phyloP scores from a whole-genome alignment of 2,797 vertebrate genomes.

The Rhinichthys osculus region DNA sequence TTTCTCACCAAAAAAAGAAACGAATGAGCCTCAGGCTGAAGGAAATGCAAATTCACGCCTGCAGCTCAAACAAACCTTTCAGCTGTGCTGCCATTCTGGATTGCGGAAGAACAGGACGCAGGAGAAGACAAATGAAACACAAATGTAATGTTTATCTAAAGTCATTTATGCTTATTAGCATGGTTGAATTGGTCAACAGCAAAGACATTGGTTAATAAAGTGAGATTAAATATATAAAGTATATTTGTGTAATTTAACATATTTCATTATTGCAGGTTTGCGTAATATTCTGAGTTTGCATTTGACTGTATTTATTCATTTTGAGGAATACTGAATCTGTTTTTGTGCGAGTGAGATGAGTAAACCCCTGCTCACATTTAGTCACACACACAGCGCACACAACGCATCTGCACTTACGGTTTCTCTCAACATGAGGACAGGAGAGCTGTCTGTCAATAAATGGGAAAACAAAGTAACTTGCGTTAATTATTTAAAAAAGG shows the following conservation, averaged over 20 bases:
- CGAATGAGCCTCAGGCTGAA: neutral
- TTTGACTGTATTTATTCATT: neutral
- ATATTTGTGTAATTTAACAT: neutral
- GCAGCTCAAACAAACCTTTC: neutral
- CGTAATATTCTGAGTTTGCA: neutral
- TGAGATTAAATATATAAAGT: neutral
- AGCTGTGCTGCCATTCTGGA: neutral
- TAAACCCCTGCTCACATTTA: neutral
- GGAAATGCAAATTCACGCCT: neutral
- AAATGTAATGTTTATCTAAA: neutral
- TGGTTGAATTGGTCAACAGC: neutral
- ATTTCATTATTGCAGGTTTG: neutral
- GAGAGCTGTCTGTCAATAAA: neutral
- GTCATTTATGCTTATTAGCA: neutral
- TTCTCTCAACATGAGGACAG: neutral
- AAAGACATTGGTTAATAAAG: neutral
- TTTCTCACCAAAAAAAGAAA: neutral
- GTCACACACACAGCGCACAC: neutral
- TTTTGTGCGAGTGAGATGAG: neutral
- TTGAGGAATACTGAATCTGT: neutral
- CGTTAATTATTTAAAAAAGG: neutral
- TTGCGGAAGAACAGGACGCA: neutral
- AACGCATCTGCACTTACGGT: neutral
- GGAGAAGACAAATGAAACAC: neutral
- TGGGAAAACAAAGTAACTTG: neutral